Conservation (phyloP, 1,140 invertebrate genomes). For the Steinernema khuongi region DNA sequence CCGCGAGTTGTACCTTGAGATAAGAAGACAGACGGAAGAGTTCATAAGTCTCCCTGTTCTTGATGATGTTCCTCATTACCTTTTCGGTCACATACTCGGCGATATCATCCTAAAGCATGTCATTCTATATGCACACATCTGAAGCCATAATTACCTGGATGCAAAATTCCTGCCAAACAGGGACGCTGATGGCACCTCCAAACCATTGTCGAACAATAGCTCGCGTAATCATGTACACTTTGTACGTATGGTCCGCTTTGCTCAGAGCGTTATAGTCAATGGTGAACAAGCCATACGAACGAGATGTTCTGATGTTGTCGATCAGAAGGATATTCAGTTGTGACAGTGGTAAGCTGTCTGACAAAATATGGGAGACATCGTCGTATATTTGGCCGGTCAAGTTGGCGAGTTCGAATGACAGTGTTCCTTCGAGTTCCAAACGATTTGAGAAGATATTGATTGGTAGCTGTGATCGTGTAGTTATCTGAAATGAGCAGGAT, state of each 20-base stretch:
- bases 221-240: neutral
- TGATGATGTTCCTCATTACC: neutral
- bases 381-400: neutral
- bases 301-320: neutral
- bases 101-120: neutral
- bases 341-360: neutral
- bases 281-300: neutral
- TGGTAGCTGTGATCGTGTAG: neutral
- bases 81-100: neutral
- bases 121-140: neutral
- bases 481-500: neutral
- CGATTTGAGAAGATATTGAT: neutral
- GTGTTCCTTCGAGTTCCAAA: neutral
- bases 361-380: neutral
- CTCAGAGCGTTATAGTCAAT: neutral
- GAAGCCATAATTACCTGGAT: neutral
- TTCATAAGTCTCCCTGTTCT: neutral
- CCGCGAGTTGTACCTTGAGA: neutral
- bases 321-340: neutral
- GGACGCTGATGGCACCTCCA: neutral
- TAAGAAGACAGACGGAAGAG: neutral
- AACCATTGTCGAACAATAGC: neutral
- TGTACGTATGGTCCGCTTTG: neutral
- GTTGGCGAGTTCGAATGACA: neutral
- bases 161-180: neutral